A percentile compares a stretch with the other conserved stretches of the same genome.
Conservation (phyloP, 2,113 vertebrate genomes). For the Gymnarchus niloticus region DNA sequence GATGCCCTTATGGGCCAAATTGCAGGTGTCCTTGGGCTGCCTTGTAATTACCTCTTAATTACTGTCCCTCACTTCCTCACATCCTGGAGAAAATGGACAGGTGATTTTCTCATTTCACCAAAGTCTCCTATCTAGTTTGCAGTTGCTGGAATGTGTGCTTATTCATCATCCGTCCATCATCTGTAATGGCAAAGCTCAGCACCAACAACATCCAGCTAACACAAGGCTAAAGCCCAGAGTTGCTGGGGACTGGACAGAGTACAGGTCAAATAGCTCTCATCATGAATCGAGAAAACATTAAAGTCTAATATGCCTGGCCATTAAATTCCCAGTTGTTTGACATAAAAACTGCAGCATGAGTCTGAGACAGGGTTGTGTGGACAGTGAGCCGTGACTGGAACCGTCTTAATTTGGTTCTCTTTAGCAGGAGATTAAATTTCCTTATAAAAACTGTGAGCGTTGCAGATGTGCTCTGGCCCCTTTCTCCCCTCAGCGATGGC, state of each 20-base stretch:
- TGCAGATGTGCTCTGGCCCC: constrained; percentile 40
- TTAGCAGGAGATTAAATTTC: constrained; percentile 39
- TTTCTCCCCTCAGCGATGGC: constrained; percentile 48
- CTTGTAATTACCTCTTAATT: constrained; percentile 31
- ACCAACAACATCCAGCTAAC: background rate
- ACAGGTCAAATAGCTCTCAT: background rate
- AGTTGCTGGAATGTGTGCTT: no score
- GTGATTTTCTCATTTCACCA: constrained; percentile 24
- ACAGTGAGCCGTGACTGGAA: constrained; percentile 32
- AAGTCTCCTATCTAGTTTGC: background rate
- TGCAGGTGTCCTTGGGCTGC: constrained; percentile 31
- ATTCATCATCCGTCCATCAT: background rate
- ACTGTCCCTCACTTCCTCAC: constrained; percentile 30
- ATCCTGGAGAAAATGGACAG: constrained; percentile 23
- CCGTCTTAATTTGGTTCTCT: constrained; percentile 36
- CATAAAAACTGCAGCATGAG: background rate
- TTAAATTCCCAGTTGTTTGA: background rate
- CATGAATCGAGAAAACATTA: background rate
- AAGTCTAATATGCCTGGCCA: background rate
- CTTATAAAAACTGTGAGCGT: constrained; percentile 36
- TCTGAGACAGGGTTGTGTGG: constrained; percentile 23
- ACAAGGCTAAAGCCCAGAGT: background rate
- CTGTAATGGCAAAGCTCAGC: background rate
- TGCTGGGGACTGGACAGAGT: background rate
- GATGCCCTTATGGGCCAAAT: constrained; percentile 35